phyloP scores from a whole-genome alignment of 1,140 invertebrate genomes.

The Pseudomyrmex gracilis region DNA sequence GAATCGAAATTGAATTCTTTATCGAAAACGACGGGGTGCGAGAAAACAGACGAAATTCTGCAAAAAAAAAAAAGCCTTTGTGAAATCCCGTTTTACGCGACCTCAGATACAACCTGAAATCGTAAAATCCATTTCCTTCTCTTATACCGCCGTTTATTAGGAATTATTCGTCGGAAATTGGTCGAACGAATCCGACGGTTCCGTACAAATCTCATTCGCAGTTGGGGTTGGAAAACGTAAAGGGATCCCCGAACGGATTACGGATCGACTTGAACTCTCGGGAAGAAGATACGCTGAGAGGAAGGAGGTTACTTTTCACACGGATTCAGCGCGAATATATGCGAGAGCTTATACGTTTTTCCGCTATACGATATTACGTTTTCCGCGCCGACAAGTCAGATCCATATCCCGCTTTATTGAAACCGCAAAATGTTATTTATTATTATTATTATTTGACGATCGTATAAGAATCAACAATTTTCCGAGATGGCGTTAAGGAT shows the following conservation, averaged over 20 bases:
- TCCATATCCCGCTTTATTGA: slow-evolving; percentile 1
- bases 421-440: neutral
- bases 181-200: slow-evolving; percentile 37
- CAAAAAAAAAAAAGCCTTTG: neutral
- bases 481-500: neutral
- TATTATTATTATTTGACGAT: neutral
- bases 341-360: slow-evolving; percentile 1
- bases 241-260: slow-evolving; percentile 61
- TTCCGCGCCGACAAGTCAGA: slow-evolving; percentile 4
- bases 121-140: slow-evolving; percentile 3
- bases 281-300: neutral
- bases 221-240: slow-evolving; percentile 17
- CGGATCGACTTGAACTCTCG: slow-evolving; percentile 36
- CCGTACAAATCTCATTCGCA: slow-evolving; percentile 56
- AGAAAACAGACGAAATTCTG: neutral
- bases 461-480: neutral
- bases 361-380: neutral
- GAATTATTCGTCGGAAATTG: slow-evolving; percentile 62
- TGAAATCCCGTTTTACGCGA: neutral
- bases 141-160: neutral
- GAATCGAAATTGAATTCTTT: neutral
- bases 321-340: slow-evolving; percentile 30
- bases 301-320: slow-evolving; percentile 12
- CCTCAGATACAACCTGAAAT: neutral
- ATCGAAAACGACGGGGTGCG: neutral